A percentile compares a stretch with the other conserved stretches of the same genome.
Conservation (phyloP, 2,797 vertebrate species). For the Geotria australis region DNA sequence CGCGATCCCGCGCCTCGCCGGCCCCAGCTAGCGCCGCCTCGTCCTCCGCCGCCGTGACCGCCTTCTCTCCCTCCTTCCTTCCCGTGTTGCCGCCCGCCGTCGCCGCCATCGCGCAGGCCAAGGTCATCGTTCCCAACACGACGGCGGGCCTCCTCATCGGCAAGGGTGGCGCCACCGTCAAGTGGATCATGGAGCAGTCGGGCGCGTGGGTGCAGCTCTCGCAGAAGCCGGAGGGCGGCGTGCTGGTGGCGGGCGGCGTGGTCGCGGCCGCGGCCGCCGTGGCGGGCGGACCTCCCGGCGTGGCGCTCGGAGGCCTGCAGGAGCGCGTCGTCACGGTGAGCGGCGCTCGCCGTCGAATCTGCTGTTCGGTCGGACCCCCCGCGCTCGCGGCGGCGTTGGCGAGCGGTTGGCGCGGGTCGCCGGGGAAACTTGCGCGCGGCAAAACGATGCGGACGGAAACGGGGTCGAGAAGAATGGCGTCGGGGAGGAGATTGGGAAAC, state of each 20-base stretch:
- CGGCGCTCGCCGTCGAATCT: too few relatives aligned
- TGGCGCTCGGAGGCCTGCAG: conserved; percentile 15
- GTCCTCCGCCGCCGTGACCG: neutral
- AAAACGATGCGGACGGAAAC: too few relatives aligned
- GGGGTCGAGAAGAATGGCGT: too few relatives aligned
- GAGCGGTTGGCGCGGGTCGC: too few relatives aligned
- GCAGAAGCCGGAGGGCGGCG: conserved; percentile 75
- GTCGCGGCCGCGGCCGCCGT: too few relatives aligned
- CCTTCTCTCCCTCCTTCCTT: neutral
- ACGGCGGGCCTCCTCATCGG: conserved; percentile 76
- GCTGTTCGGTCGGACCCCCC: too few relatives aligned
- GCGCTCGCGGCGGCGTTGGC: too few relatives aligned
- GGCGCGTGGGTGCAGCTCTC: conserved; percentile 86
- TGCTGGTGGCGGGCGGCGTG: conserved; percentile 5
- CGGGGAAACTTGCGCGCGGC: too few relatives aligned
- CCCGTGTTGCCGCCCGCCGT: neutral
- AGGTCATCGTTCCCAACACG: conserved; percentile 75
- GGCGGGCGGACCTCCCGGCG: too few relatives aligned
- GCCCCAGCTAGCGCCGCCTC: too few relatives aligned
- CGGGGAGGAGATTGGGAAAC: too few relatives aligned
- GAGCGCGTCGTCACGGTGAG: conserved; percentile 79
- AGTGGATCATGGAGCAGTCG: conserved; percentile 76
- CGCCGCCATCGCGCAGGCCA: conserved; percentile 22
- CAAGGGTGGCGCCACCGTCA: conserved; percentile 64
- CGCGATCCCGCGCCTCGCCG: too few relatives aligned